These are phyloP conservation scores for Spilosoma lubricipeda DNA, from an alignment of 2,888 invertebrate species.

Conservation along the genomic window DNA sequence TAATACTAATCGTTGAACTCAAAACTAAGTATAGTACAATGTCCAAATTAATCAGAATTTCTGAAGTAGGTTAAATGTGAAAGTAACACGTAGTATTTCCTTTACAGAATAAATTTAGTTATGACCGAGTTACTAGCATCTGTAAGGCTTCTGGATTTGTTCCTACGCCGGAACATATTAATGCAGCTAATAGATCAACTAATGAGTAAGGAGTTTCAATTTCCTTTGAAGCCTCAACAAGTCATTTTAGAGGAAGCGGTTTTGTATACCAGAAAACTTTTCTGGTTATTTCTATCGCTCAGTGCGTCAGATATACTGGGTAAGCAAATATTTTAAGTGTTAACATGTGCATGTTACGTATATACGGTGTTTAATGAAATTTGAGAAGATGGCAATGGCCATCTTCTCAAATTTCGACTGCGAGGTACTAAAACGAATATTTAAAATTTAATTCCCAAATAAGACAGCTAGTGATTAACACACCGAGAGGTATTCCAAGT, in stretches of 20 bases:
- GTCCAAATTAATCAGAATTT: background rate
- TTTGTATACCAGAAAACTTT: slow-evolving; percentile 51
- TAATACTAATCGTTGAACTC: no score
- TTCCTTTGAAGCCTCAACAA: slow-evolving; percentile 40
- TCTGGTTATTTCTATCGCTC: slow-evolving; percentile 42
- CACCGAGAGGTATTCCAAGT: background rate
- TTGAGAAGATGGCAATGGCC: no score
- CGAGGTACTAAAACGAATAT: background rate
- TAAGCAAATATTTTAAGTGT: slow-evolving; percentile 41
- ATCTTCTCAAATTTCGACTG: background rate
- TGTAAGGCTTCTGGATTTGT: slow-evolving; percentile 60
- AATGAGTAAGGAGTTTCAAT: slow-evolving; percentile 54
- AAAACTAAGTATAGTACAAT: no score
- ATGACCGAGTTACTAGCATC: slow-evolving; percentile 62
- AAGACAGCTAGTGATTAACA: background rate
- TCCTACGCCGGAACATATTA: slow-evolving; percentile 53
- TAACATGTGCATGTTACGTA: background rate
- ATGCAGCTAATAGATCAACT: slow-evolving; percentile 56
- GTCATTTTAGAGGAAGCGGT: slow-evolving; percentile 54
- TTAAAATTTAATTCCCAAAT: background rate
- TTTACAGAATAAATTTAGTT: slow-evolving; percentile 63
- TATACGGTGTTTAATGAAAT: no score
- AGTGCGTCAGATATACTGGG: slow-evolving; percentile 53
- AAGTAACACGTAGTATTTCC: background rate
- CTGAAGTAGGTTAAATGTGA: background rate